phyloP scores from a whole-genome alignment of 2,888 invertebrate species.

The Agonopterix heracliana region DNA sequence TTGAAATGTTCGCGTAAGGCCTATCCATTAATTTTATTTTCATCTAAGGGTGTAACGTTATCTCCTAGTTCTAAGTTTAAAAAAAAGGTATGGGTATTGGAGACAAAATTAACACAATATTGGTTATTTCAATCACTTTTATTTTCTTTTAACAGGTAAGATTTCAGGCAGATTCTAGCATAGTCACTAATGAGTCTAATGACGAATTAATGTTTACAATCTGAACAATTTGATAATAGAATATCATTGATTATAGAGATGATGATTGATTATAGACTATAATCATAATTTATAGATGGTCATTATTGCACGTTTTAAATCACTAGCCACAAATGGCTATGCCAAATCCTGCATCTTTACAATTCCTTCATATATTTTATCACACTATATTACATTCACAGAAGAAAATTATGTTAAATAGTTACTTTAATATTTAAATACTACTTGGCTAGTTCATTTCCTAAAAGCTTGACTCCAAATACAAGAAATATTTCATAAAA shows the following conservation, averaged over 20 bases:
- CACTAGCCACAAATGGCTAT: conserved; percentile 3
- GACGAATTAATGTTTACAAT: too few species aligned
- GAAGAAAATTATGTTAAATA: conserved; percentile 15
- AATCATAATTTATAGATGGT: too few species aligned
- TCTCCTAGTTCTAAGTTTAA: too few species aligned
- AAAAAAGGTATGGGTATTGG: too few species aligned
- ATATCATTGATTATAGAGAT: too few species aligned
- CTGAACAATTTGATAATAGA: too few species aligned
- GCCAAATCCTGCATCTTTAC: conserved; percentile 1
- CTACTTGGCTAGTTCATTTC: conserved; percentile 27
- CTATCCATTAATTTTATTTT: too few species aligned
- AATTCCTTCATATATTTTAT: conserved; percentile 1
- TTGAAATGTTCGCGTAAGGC: too few species aligned
- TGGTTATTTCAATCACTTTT: conserved; percentile 32
- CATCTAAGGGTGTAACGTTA: too few species aligned
- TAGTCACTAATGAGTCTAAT: conserved; percentile 3
- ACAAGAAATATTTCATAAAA: conserved; percentile 8
- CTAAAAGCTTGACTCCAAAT: conserved; percentile 25
- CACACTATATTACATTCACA: conserved; percentile 10
- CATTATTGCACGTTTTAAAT: neutral
- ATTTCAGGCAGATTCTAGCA: conserved; percentile 25
- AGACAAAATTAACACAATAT: too few species aligned
- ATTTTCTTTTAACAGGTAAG: conserved; percentile 38
- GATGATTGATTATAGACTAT: too few species aligned
- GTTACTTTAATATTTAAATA: conserved; percentile 22